Base-by-base conservation (phyloP, 2,113 vertebrate species). In the Spea multiplicata region DNA sequence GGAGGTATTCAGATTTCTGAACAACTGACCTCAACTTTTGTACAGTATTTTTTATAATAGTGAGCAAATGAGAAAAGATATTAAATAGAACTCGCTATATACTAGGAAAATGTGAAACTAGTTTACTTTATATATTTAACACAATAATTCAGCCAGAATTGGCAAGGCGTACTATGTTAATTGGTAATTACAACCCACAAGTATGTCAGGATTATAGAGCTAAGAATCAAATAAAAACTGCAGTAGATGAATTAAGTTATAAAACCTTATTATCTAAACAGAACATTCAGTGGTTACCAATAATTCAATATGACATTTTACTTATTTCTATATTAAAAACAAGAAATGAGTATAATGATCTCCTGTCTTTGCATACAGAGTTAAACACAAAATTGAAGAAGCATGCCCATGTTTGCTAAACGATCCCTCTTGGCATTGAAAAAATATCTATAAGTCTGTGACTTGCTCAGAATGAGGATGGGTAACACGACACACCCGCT, bases 221-320 rank as follows among this genome's bases (percentile, higher is more conserved):
- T 57, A 66, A 59, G 75, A 70, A 77, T 77, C 67, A 77, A 77
- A 77, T 77, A 77, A 70, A 77, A 77, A 44, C 75, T 62, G 66
- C 45, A 48, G 52, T 62, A 59, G 75, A 77, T 70, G 46, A 71
- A 77, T 69, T 66, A 47, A 62, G 66, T 77, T 77, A 69, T 76
- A 76, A 76, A 76, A 76, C 53, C 75, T 76, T 76, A 70, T 76
- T 76, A 76, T 76, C 66, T 70, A 77, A 77, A 77, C 74, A 75
- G 75, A 70, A 76, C 65, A 68, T 76, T 77, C 55, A 59, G 45
- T 77, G 47, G 75, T 77, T 62, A 14, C 67, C 66, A n/a, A 77
- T 77, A 77, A 70, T 71, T 77, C 75, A 77, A 57, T 50, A 77
- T 71, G 50, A 55, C 75, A 77, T 71, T 77, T 77, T 49, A 66